A percentile compares a stretch with the other conserved stretches of the same genome.
phyloP scores from a whole-genome alignment of 53 echinoderm and acorn worm species.

The Hippasteria phrygiana region DNA sequence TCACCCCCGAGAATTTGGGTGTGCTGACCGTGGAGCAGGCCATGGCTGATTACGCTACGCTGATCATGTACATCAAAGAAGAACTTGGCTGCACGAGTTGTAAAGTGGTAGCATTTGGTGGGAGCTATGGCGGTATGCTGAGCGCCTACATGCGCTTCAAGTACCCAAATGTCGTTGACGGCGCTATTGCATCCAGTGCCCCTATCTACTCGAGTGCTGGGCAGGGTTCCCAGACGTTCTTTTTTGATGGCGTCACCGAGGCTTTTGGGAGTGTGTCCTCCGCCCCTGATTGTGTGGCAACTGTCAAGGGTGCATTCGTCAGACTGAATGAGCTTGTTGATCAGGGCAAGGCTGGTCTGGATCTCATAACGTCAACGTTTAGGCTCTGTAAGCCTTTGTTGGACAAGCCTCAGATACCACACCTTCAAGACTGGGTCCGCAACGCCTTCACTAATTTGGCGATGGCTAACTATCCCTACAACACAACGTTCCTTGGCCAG shows the following conservation, averaged over 20 bases:
- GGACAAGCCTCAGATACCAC: slow-evolving; percentile 24
- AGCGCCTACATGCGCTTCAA: too few relatives aligned
- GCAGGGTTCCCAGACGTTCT: too few relatives aligned
- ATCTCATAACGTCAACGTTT: slow-evolving; percentile 66
- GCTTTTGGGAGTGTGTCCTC: background rate
- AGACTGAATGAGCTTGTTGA: slow-evolving; percentile 64
- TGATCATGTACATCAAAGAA: slow-evolving; percentile 69
- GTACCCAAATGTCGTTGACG: too few relatives aligned
- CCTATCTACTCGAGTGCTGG: too few relatives aligned
- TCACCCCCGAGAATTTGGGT: slow-evolving; percentile 70
- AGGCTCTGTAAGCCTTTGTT: slow-evolving; percentile 73
- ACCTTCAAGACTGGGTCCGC: slow-evolving; percentile 86
- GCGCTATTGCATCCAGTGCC: too few relatives aligned
- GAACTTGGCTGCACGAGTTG: slow-evolving; percentile 18
- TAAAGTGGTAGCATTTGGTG: slow-evolving; percentile 87
- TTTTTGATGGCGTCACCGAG: too few relatives aligned
- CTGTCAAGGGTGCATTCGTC: slow-evolving; percentile 71
- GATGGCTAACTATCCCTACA: slow-evolving; percentile 93
- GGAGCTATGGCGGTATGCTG: slow-evolving; percentile 95
- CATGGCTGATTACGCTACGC: slow-evolving; percentile 81
- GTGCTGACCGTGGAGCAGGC: slow-evolving; percentile 87
- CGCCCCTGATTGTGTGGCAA: background rate
- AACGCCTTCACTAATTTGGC: slow-evolving; percentile 82
- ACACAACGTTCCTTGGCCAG: slow-evolving; percentile 67
- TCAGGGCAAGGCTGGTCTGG: slow-evolving; percentile 73